Percentiles rank a stretch among this genome's conserved stretches.
phyloP scores from a whole-genome alignment of 2,113 vertebrate species.

The Choloepus hoffmanni region DNA sequence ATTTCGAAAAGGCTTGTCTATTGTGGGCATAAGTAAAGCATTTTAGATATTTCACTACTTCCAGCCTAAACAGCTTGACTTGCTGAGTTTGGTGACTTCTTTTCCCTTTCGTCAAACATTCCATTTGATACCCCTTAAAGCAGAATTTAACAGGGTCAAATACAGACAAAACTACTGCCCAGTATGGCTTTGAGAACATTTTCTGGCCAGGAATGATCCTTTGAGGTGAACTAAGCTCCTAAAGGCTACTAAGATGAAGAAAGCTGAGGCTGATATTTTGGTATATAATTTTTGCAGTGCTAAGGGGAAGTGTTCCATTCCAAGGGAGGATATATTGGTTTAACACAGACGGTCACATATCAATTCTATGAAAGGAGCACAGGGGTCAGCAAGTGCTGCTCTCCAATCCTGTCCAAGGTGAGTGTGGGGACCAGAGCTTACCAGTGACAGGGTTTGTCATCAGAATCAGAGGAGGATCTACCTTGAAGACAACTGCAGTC shows the following conservation, averaged over 20 bases:
- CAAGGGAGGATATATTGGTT: background rate
- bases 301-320: background rate
- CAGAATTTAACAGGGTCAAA: conserved; percentile 30
- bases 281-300: conserved; percentile 10
- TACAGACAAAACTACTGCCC: background rate
- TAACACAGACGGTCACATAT: conserved; percentile 14
- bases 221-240: background rate
- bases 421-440: background rate
- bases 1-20: conserved; percentile 21
- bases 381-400: background rate
- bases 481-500: background rate
- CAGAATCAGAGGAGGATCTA: background rate
- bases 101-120: conserved; percentile 24
- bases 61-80: conserved; percentile 27
- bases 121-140: conserved; percentile 44
- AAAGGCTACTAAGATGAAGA: background rate
- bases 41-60: conserved; percentile 51
- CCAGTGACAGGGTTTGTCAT: background rate
- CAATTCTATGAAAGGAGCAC: background rate
- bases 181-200: background rate
- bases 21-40: background rate
- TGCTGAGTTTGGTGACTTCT: conserved; percentile 56
- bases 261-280: background rate
- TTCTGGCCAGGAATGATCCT: background rate
- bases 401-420: background rate